Evolutionary conservation across 2,797 vertebrate genomes (phyloP), one percentile per base, ranked within the genome.

Genomic region (Helostoma temminkii): DNA sequence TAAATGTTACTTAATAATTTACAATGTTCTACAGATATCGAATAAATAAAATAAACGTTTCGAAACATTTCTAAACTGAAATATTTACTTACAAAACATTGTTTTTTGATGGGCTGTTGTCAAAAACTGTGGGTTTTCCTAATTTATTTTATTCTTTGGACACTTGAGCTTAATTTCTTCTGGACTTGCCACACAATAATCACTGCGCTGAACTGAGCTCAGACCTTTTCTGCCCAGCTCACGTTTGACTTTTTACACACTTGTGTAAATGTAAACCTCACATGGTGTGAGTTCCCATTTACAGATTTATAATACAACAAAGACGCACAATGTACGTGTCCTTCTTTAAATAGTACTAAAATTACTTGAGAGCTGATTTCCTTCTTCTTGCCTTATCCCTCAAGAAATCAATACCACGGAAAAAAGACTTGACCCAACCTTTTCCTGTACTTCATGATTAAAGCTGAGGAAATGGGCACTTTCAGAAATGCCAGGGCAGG

Each of bases 381-480:
- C n/a, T n/a, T n/a, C 37, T 30, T 57, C 16, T 19, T 49, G 43
- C 2, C 60, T 66, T 83, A 74, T 85, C 69, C 0, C 6, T 70
- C 3, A 9, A 68, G 53, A 18, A 70, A 55, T 76, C 76, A 18
- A 60, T 76, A 71, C 83, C 39, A 58, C 25, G 43, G 52, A 43
- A 64, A n/a, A 74, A 42, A 54, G 81, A 76, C 65, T 71, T 62
- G 63, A 76, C 66, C 55, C 36, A 56, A 42, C 46, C 49, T 70
- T 52, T 70, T 91, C 81, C 83, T 89, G 78, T 34, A 18, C 37
- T 80, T 47, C 2, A 46, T 32, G 64, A 93, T 93, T 85, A 94
- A 88, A 92, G 78, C 37, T 15, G 26, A 65, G 85, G 88, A 83
- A 87, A 79, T 80, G 84, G 82, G 59, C 72, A 81, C n/a, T 80